Base-by-base conservation (phyloP, 2,888 invertebrate species). In the Carpatolechia fugitivella region DNA sequence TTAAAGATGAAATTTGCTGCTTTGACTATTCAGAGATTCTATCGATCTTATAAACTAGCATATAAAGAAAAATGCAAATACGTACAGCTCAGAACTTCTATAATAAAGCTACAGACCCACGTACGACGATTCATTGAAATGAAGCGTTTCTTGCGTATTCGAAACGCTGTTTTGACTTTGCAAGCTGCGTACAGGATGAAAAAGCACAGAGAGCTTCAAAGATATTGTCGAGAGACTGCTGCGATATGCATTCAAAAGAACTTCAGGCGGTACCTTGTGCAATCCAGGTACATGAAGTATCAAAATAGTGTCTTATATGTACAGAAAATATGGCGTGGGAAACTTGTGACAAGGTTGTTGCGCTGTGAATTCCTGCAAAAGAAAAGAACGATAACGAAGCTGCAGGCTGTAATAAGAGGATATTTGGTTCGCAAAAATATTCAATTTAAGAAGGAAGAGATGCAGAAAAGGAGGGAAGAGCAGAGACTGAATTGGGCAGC, bases 401-500 rank as follows among this genome's bases (percentile, higher is more conserved):
- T 92, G 57, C 90, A 91, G 64, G 75, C 91, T 8, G 59, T 72
- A 30, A 75, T 87, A 41, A 85, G 92, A 65, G 91, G 92, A 49
- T 82, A 86, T 68, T 66, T 91, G 63, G 84, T 91, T 33, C 80
- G 92, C 46, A 78, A 85, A 72, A 69, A 87, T 51, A 76, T 91
- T 57, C 71, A 88, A 65, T 64, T 64, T n/a, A 82, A 85, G 58
- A 90, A 80, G 72, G 91, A 90, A 58, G 60, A 70, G 18, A 63
- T 88, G 13, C 72, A 84, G 1, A 88, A 85, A 70, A 79, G 79
- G 56, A 81, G 76, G 62, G 88, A 87, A 64, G 74, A 89, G 47
- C 70, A 80, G 54, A 78, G 73, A 52, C 79, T 70, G 30, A 76
- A 82, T 60, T 84, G 82, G 60, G 93, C 94, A 3, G 94, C 93